Conservation (phyloP, 2,113 vertebrate species). For the Chrysemys picta region DNA sequence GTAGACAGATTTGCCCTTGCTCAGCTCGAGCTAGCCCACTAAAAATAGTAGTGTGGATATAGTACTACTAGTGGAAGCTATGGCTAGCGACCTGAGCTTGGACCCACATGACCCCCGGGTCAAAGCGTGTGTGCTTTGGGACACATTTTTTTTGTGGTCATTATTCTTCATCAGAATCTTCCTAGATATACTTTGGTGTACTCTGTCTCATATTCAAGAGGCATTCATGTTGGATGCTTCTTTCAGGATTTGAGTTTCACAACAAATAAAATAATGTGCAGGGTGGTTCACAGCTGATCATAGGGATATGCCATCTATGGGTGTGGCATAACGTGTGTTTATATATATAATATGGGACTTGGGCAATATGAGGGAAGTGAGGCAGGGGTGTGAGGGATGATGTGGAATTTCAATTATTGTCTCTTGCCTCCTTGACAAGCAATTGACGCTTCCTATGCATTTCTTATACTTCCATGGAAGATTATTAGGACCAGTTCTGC, state of each 20-base stretch:
- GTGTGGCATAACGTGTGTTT: not conserved
- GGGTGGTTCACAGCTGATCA: not conserved
- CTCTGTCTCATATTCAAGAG: fast-evolving
- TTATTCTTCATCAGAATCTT: too few relatives aligned
- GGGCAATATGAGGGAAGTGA: not conserved
- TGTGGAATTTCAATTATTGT: not conserved
- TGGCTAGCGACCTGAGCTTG: too few relatives aligned
- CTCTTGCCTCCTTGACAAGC: not conserved
- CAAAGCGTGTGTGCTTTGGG: too few relatives aligned
- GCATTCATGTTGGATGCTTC: too few relatives aligned
- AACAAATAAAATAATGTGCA: too few relatives aligned
- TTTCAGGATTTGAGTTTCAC: too few relatives aligned
- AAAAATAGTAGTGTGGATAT: not conserved
- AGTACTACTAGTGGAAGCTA: too few relatives aligned
- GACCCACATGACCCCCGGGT: too few relatives aligned
- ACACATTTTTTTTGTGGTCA: too few relatives aligned
- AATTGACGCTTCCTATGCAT: not conserved
- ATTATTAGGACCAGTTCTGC: not conserved
- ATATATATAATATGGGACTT: not conserved
- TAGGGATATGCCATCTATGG: not conserved
- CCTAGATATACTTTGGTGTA: fast-evolving
- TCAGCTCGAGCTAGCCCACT: not conserved
- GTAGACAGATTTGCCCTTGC: not conserved
- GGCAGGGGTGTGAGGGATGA: not conserved
- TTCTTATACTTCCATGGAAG: not conserved